Base-by-base conservation (phyloP, 1,140 invertebrate species). In the Pseudomyrmex concolor region DNA sequence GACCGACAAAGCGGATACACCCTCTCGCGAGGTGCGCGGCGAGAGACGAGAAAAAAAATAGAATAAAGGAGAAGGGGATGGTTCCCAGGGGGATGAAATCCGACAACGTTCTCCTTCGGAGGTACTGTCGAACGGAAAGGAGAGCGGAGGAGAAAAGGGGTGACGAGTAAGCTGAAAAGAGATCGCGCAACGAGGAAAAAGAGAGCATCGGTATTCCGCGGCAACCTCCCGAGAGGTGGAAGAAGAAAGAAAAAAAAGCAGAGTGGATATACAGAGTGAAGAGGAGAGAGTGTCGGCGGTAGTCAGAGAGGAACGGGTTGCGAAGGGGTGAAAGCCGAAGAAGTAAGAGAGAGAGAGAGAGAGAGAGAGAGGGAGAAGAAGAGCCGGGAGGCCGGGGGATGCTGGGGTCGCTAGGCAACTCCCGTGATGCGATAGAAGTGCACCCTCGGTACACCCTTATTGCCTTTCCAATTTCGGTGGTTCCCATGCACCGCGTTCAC, bases 401-500 rank as follows among this genome's bases (percentile, higher is more conserved):
- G 77, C 86, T 85, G 86, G 90, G 89, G 92, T 93, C 92, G 92
- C 91, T 93, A 93, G 91, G 92, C 92, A 93, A 93, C 92, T 90
- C 92, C 90, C 89, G 90, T 91, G 89, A 89, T 80, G 84, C 85
- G 87, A 84, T 83, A 76, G 84, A 84, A 90, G 90, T 92, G 90
- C 89, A 90, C 90, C 90, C 89, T 91, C 88, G 87, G 89, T 88
- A 88, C 76, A 89, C 87, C 91, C 89, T 93, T 92, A 93, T 92
- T 93, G 92, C 93, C 91, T 93, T 93, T 92, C 91, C 91, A 92
- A 92, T 93, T 93, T 93, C 89, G 91, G 90, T 89, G 89, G 89
- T 90, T 93, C 84, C 90, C 84, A 88, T 89, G 78, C 84, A 88
- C 72, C 22, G n/a, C 22, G 43, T 17, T 17, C 34, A 13, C 70